Conservation (phyloP, 2,888 invertebrate species). For the Girardia tigrina region DNA sequence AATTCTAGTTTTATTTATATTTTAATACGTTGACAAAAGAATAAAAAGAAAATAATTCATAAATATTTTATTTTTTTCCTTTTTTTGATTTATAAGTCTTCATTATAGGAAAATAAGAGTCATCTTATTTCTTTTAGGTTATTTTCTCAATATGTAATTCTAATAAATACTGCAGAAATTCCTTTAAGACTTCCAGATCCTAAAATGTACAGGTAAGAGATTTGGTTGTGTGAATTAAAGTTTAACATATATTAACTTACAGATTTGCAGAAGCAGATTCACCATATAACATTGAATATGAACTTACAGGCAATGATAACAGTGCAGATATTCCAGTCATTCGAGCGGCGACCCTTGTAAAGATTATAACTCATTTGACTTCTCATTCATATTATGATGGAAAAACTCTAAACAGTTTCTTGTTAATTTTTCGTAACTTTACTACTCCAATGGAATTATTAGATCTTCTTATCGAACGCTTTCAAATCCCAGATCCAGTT, state of each 20-base stretch:
- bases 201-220: conserved; percentile 24
- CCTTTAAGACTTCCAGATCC: conserved; percentile 8
- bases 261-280: conserved; percentile 32
- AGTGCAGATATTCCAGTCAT: conserved; percentile 29
- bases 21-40: no score
- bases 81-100: not conserved
- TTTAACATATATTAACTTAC: no score
- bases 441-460: conserved; percentile 67
- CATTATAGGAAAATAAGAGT: no score
- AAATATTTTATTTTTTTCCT: no score
- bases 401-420: conserved; percentile 57
- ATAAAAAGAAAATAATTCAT: no score
- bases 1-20: no score
- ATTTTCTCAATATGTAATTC: conserved; percentile 6
- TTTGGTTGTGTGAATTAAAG: no score
- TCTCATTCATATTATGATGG: conserved; percentile 58
- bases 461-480: conserved; percentile 69
- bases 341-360: conserved; percentile 63
- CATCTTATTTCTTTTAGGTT: no score
- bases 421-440: conserved; percentile 66
- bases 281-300: conserved; percentile 26
- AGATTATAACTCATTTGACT: conserved; percentile 85
- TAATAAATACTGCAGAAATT: not conserved
- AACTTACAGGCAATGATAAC: conserved; percentile 26
- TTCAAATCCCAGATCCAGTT: conserved; percentile 42